Conservation (phyloP, 1,140 invertebrate genomes). For the Drosophila bipectinata region DNA sequence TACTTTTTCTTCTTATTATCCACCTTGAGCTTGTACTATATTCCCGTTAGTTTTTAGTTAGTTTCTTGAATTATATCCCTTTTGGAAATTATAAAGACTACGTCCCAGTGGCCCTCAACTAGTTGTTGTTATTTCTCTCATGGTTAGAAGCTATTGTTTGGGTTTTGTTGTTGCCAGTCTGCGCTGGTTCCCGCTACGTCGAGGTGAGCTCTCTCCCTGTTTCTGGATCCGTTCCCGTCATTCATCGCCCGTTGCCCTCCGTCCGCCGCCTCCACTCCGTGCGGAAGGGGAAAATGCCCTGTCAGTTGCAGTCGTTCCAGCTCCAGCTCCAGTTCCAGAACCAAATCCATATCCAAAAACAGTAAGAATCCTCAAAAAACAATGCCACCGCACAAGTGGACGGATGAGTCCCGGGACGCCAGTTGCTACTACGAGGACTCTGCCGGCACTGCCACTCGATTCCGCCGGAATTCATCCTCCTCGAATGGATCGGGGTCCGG, state of each 20-base stretch:
- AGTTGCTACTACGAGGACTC: slow-evolving; percentile 59
- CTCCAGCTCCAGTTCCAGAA: slow-evolving; percentile 8
- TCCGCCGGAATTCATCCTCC: slow-evolving; percentile 29
- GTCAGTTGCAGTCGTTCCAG: slow-evolving; percentile 42
- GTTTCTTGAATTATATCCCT: neutral
- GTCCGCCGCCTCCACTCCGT: neutral
- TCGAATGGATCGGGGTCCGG: slow-evolving; percentile 43
- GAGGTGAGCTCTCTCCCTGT: slow-evolving; percentile 32
- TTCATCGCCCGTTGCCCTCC: neutral
- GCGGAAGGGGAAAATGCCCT: slow-evolving; percentile 66
- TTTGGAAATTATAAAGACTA: neutral
- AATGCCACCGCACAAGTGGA: slow-evolving; percentile 70
- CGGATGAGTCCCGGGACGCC: slow-evolving; percentile 70
- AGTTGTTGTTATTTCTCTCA: slow-evolving; percentile 14
- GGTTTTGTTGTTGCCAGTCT: slow-evolving; percentile 61
- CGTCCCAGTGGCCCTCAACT: slow-evolving; percentile 6
- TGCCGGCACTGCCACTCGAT: slow-evolving; percentile 1
- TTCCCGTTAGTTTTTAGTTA: neutral
- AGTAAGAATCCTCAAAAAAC: neutral
- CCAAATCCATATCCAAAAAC: neutral
- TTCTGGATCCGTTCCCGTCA: slow-evolving; percentile 2
- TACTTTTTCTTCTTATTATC: too few species aligned
- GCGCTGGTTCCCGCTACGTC: slow-evolving; percentile 59
- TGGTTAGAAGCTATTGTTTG: slow-evolving; percentile 57
- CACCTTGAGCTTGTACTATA: too few species aligned